A percentile compares a stretch with the other conserved stretches of the same genome.
Conservation (phyloP, 2,797 vertebrate species). For the Rhabdomys pumilio region DNA sequence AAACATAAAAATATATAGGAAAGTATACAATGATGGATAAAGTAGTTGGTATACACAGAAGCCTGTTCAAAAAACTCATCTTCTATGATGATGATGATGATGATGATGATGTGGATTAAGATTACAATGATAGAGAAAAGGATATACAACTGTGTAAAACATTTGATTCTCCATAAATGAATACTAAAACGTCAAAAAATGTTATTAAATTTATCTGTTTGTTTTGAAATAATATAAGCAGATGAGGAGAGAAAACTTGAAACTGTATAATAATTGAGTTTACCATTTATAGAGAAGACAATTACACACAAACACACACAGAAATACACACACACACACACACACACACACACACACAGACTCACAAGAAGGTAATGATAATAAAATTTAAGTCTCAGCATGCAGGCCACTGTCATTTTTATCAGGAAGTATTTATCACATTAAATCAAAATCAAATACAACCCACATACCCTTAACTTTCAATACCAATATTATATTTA, state of each 20-base stretch:
- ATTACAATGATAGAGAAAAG: no score
- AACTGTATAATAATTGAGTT: background rate
- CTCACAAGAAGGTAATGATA: background rate
- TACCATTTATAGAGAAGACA: background rate
- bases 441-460: background rate
- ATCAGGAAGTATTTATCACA: background rate
- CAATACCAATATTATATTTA: no score
- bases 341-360: background rate
- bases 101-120: no score
- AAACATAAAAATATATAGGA: background rate
- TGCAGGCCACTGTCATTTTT: background rate
- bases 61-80: background rate
- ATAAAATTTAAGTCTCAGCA: background rate
- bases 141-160: background rate
- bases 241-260: background rate
- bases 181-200: background rate
- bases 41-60: background rate
- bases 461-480: background rate
- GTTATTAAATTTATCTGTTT: background rate
- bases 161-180: background rate
- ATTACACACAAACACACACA: no score
- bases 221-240: background rate
- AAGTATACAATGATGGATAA: background rate
- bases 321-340: no score
- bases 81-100: background rate